phyloP scores from a whole-genome alignment of 1,140 invertebrate genomes.

The Microplitis mediator region DNA sequence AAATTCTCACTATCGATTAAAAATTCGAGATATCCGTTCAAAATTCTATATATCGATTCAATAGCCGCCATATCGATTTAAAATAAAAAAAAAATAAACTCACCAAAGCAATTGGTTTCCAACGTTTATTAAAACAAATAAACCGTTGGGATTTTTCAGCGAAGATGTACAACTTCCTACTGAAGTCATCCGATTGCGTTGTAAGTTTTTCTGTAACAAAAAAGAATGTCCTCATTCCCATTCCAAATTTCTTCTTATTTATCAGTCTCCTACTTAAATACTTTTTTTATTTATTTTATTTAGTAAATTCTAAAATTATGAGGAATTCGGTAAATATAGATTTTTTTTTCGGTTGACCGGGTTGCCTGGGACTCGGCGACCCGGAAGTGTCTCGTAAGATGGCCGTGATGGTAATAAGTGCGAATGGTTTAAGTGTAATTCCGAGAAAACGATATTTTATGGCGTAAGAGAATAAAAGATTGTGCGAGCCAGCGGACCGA shows the following conservation, averaged over 20 bases:
- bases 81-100: constrained; percentile 41
- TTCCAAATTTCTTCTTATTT: not conserved
- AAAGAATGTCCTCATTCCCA: constrained; percentile 30
- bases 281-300: not conserved
- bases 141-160: constrained; percentile 64
- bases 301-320: too few relatives aligned
- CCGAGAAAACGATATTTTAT: too few relatives aligned
- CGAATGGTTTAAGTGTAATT: too few relatives aligned
- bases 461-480: constrained; percentile 12
- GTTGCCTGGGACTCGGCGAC: too few relatives aligned
- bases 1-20: too few relatives aligned
- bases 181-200: constrained; percentile 62
- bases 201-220: constrained; percentile 64
- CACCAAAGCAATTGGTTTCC: constrained; percentile 65
- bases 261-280: too few relatives aligned
- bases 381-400: too few relatives aligned
- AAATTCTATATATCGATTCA: too few relatives aligned
- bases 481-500: not conserved
- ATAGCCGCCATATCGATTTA: not conserved
- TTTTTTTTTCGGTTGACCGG: too few relatives aligned
- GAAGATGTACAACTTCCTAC: constrained; percentile 63
- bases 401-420: too few relatives aligned
- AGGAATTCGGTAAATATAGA: too few relatives aligned
- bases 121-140: constrained; percentile 65
- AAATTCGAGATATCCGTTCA: too few relatives aligned